Conservation (phyloP, 2,797 vertebrate genomes). For the Periparus ater region DNA sequence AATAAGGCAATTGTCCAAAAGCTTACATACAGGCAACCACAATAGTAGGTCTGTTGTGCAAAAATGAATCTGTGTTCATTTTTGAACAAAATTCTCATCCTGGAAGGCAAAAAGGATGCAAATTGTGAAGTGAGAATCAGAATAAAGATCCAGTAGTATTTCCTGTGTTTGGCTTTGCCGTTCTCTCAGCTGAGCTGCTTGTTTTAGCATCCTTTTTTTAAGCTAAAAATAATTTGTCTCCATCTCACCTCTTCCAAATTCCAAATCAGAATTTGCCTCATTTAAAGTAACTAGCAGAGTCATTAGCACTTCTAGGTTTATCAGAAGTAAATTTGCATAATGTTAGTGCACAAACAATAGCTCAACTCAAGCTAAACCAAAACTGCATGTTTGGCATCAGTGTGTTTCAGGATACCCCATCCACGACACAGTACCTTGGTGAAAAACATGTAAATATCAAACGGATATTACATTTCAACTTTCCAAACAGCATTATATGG, state of each 20-base stretch:
- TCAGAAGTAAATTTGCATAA: background rate
- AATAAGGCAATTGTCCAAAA: background rate
- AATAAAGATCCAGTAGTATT: background rate
- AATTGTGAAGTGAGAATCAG: background rate
- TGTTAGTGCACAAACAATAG: background rate
- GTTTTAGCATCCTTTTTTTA: background rate
- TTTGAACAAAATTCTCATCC: background rate
- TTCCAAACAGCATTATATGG: background rate
- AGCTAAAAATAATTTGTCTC: background rate
- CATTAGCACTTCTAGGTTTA: background rate
- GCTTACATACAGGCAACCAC: background rate
- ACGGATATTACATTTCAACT: background rate
- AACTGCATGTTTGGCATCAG: background rate
- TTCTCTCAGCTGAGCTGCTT: background rate
- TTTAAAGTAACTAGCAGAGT: background rate
- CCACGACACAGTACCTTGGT: background rate
- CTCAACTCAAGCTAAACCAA: slow-evolving; percentile 4
- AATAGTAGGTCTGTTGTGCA: background rate
- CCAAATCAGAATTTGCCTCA: background rate
- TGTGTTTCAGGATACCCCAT: background rate
- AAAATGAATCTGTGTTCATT: background rate
- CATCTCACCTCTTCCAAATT: background rate
- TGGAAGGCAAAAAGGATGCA: background rate
- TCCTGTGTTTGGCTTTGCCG: background rate
- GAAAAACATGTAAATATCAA: background rate